Evolutionary conservation across 1,140 invertebrate genomes (phyloP), one percentile per base, ranked within the genome.

Genomic region (Drosophila pseudoananassae): DNA sequence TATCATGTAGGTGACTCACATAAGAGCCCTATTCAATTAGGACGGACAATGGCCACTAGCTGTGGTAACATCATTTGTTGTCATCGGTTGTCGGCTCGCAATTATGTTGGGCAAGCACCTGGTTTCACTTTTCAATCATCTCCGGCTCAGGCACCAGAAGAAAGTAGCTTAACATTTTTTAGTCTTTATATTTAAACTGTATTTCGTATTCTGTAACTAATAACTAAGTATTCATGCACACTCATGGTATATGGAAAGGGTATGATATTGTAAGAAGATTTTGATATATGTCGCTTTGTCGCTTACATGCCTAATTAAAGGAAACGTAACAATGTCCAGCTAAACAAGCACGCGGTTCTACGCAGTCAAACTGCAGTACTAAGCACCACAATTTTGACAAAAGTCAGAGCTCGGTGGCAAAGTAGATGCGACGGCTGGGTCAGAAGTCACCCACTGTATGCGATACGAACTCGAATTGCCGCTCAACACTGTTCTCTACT

Each of bases 381-480:
- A 50, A 10, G 9, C 33, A 51, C 8, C 27, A 51, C 27, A 12
- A 40, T 40, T 55, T 17, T 49, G 4, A 36, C 33, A 36, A 36
- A 20, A 5, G 38, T 68, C 56, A 84, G 10, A 85, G 63, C 49
- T 76, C 55, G 29, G 72, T 80, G 38, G 73, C 69, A n/a, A 87
- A 85, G 20, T 77, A 78, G 25, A 85, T 72, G 43, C 61, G 63
- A 20, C 59, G 75, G 31, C 23, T 72, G 59, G 71, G 84, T 92
- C 91, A 92, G 59, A 92, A 92, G 50, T 92, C 84, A 6, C 91
- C 83, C 14, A 92, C 91, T 0, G 84, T 66, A 49, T 92, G 89
- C 9, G 91, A 91, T 31, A 92, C 75, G 14, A 91, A 87, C 53
- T 92, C 91, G 49, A 83, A 91, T 49, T 91, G 85, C 3, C 78